These are phyloP conservation scores for Copidosoma aretas DNA, from an alignment of 2,888 invertebrate genomes.

Conservation along the genomic window DNA sequence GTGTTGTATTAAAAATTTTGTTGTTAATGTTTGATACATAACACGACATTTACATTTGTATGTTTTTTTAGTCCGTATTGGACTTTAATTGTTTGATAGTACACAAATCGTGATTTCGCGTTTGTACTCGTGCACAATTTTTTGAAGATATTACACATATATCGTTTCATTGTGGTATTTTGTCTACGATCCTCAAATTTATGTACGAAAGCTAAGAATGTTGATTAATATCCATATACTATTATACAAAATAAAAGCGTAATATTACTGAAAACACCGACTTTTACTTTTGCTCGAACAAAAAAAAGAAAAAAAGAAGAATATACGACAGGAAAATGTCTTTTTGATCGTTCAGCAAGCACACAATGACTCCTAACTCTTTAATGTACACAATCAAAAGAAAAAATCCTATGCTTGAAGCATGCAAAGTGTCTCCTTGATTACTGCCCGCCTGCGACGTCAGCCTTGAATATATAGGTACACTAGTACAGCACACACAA, in stretches of 20 bases:
- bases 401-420: slow-evolving; percentile 17
- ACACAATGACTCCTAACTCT: slow-evolving; percentile 2
- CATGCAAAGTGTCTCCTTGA: slow-evolving; percentile 41
- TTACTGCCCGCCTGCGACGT: slow-evolving; percentile 13
- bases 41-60: no score
- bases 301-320: no score
- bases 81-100: no score
- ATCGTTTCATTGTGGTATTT: slow-evolving; percentile 16
- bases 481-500: not conserved
- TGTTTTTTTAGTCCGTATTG: no score
- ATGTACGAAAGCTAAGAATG: slow-evolving; percentile 23
- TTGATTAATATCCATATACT: slow-evolving; percentile 23
- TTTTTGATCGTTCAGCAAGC: not conserved
- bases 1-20: no score
- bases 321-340: not conserved
- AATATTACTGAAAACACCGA: slow-evolving; percentile 24
- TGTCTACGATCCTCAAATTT: slow-evolving; percentile 16
- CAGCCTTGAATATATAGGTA: not conserved
- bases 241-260: slow-evolving; percentile 29
- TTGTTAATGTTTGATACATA: no score
- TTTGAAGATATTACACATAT: not conserved
- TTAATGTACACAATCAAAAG: not conserved
- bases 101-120: not conserved
- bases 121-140: not conserved
- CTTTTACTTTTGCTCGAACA: slow-evolving; percentile 27